Percentiles rank a stretch among this genome's conserved stretches.
Evolutionary conservation across 1,140 invertebrate species (phyloP).

Genomic region (Spodoptera litura): DNA sequence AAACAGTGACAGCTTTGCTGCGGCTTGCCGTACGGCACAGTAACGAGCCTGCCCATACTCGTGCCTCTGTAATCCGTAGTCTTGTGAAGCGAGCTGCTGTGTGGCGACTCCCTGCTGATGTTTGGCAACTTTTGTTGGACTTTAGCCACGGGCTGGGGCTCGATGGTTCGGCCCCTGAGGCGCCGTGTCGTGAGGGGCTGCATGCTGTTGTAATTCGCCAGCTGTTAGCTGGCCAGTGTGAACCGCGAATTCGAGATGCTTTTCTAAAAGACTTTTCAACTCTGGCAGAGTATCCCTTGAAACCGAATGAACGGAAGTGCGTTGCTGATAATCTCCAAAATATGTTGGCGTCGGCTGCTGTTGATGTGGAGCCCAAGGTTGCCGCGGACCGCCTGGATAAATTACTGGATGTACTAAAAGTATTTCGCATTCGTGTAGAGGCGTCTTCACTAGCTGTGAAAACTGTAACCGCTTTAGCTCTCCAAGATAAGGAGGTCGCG

Average conservation of each 20-base stretch:
- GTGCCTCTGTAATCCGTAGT: slow-evolving; percentile 69
- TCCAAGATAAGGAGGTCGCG: slow-evolving; percentile 48
- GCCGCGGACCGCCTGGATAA: slow-evolving; percentile 7
- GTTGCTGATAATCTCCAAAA: slow-evolving; percentile 56
- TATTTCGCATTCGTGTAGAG: slow-evolving; percentile 29
- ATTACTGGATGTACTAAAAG: slow-evolving; percentile 39
- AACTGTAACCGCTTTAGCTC: slow-evolving; percentile 47
- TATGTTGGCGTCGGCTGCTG: slow-evolving; percentile 48
- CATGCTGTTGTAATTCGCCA: slow-evolving; percentile 67
- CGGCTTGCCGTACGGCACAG: slow-evolving; percentile 56
- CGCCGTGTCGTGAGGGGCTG: slow-evolving; percentile 65
- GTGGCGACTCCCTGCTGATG: slow-evolving; percentile 64
- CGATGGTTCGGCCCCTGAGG: slow-evolving; percentile 53
- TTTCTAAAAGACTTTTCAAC: slow-evolving; percentile 63
- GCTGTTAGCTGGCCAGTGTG: slow-evolving; percentile 51
- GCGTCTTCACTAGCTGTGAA: slow-evolving; percentile 8
- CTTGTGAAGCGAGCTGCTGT: slow-evolving; percentile 64
- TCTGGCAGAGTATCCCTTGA: slow-evolving; percentile 64
- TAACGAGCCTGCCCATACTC: slow-evolving; percentile 67
- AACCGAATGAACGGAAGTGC: slow-evolving; percentile 51
- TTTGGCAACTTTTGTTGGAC: slow-evolving; percentile 61
- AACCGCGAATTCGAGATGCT: slow-evolving; percentile 46
- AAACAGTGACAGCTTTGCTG: slow-evolving; percentile 61
- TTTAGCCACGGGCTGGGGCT: slow-evolving; percentile 65
- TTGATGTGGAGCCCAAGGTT: not conserved